Evolutionary conservation across 2,113 vertebrate genomes (phyloP).

Genomic region (Micronycteris hirsuta): DNA sequence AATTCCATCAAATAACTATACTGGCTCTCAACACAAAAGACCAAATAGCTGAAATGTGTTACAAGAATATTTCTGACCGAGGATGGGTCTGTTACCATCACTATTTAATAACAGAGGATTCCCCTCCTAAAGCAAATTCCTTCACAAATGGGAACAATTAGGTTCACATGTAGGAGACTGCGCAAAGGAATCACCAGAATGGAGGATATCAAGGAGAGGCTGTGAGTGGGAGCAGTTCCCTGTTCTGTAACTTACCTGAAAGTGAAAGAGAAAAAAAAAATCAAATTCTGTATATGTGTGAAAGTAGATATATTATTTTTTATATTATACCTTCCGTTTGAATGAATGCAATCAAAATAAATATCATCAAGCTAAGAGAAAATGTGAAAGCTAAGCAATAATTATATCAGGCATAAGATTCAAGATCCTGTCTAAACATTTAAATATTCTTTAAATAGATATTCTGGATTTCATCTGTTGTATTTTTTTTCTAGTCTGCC

Average conservation of each 20-base stretch:
- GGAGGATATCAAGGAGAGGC: background rate
- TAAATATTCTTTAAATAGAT: constrained; percentile 23
- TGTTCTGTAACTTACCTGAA: background rate
- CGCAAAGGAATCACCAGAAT: background rate
- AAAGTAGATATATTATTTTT: background rate
- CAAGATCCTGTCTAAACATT: background rate
- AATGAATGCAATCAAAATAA: background rate
- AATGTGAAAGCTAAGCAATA: background rate
- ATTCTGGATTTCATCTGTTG: background rate
- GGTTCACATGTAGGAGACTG: background rate
- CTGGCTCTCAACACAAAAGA: background rate
- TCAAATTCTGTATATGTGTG: background rate
- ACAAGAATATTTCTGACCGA: background rate
- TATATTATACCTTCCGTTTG: background rate
- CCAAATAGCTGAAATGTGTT: background rate
- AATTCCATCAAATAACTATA: background rate
- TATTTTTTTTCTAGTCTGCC: background rate
- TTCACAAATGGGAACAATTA: background rate
- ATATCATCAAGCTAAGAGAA: background rate
- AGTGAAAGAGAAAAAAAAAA: background rate
- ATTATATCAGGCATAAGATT: background rate
- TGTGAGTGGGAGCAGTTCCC: background rate
- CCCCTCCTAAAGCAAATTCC: background rate
- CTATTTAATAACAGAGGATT: background rate
- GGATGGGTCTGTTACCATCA: background rate